Evolutionary conservation across 2,113 vertebrate genomes (phyloP).

Genomic region (Benthochromis sp.): DNA sequence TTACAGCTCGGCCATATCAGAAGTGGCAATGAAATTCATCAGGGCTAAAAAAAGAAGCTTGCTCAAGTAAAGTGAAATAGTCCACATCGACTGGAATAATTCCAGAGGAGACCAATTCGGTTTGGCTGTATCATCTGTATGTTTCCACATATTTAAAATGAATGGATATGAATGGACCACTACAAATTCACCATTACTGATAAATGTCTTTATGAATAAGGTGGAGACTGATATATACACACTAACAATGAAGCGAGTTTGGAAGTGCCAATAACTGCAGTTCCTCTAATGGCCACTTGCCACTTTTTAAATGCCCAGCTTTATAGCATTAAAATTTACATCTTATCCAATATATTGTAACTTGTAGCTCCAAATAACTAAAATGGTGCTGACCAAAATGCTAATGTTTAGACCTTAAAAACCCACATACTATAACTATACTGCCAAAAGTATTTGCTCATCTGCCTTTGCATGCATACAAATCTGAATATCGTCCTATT

Average conservation of each 20-base stretch:
- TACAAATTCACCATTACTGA: background rate
- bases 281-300: background rate
- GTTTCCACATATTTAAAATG: background rate
- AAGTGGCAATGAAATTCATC: background rate
- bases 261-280: background rate
- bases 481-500: background rate
- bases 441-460: background rate
- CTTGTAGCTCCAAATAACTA: background rate
- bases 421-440: background rate
- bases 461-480: background rate
- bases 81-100: background rate
- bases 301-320: background rate
- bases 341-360: background rate
- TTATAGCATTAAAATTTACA: background rate
- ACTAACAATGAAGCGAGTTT: background rate
- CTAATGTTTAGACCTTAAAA: background rate
- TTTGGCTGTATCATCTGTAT: background rate
- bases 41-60: background rate
- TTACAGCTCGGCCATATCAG: background rate
- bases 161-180: background rate
- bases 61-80: background rate
- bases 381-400: background rate
- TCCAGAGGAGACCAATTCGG: background rate
- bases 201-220: background rate
- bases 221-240: background rate